Percentiles rank a stretch among this genome's conserved stretches.
Evolutionary conservation across 2,888 invertebrate genomes (phyloP).

Genomic region (Drosophila pegasa): DNA sequence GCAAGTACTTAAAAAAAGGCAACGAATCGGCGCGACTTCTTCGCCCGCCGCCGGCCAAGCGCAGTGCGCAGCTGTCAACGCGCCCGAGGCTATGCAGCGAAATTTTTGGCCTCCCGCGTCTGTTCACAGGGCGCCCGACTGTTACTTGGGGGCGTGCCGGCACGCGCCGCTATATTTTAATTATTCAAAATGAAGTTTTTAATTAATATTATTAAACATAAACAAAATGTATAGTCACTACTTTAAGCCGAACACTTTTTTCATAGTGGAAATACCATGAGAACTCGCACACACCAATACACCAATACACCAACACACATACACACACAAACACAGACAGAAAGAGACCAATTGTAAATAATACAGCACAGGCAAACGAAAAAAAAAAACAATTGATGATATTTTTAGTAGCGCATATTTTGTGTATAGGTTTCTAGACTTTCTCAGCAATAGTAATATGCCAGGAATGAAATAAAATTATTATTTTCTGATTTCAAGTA

Average conservation of each 20-base stretch:
- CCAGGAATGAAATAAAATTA: constrained; percentile 78
- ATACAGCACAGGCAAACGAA: constrained; percentile 37
- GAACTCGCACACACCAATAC: constrained; percentile 46
- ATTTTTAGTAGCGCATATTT: constrained; percentile 67
- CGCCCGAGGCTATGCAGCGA: constrained; percentile 68
- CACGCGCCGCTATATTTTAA: constrained; percentile 58
- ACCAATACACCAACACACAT: not conserved
- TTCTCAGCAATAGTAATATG: constrained; percentile 47
- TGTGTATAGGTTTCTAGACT: constrained; percentile 64
- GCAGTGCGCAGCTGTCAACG: constrained; percentile 51
- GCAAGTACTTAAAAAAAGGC: constrained; percentile 60
- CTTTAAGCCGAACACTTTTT: constrained; percentile 82
- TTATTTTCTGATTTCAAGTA: constrained; percentile 64
- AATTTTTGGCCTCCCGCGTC: constrained; percentile 56
- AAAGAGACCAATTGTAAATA: constrained; percentile 69
- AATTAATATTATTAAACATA: constrained; percentile 78
- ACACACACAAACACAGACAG: constrained; percentile 47
- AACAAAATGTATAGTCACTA: constrained; percentile 85
- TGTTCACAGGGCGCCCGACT: constrained; percentile 46
- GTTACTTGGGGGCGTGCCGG: constrained; percentile 2
- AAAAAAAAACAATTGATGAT: constrained; percentile 49
- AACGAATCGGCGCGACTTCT: constrained; percentile 52
- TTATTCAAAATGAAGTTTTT: constrained; percentile 71
- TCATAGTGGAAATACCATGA: constrained; percentile 65
- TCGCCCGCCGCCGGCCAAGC: not conserved